These are phyloP conservation scores for Papilio protenor DNA, from an alignment of 2,888 invertebrate genomes.

Conservation along the genomic window DNA sequence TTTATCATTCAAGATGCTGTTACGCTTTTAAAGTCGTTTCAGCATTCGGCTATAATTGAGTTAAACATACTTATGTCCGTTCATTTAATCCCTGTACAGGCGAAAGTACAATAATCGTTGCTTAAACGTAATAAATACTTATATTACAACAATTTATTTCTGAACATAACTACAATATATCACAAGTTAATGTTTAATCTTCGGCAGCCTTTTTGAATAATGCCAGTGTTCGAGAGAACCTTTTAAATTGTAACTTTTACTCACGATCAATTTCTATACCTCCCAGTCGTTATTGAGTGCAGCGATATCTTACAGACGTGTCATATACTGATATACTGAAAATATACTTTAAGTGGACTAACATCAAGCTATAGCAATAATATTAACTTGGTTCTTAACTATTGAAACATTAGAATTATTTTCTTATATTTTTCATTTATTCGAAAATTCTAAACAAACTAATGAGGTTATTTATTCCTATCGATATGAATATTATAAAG, in stretches of 20 bases:
- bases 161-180: background rate
- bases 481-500: too few relatives aligned
- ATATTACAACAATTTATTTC: background rate
- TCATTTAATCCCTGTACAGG: background rate
- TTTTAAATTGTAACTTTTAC: constrained; percentile 21
- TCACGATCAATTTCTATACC: constrained; percentile 13
- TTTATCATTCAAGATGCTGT: too few relatives aligned
- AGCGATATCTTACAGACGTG: background rate
- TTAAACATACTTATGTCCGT: background rate
- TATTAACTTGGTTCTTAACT: background rate
- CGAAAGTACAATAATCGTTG: background rate
- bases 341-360: background rate
- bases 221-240: background rate
- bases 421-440: background rate
- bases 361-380: background rate
- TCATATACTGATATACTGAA: background rate
- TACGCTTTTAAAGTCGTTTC: too few relatives aligned
- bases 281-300: background rate
- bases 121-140: background rate
- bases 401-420: too few relatives aligned
- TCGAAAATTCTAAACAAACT: too few relatives aligned
- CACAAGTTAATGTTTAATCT: constrained; percentile 1
- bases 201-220: constrained; percentile 4
- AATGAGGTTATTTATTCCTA: too few relatives aligned
- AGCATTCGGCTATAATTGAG: too few relatives aligned